Evolutionary conservation across 2,888 invertebrate genomes (phyloP).

Genomic region (Lycaena phlaeas): DNA sequence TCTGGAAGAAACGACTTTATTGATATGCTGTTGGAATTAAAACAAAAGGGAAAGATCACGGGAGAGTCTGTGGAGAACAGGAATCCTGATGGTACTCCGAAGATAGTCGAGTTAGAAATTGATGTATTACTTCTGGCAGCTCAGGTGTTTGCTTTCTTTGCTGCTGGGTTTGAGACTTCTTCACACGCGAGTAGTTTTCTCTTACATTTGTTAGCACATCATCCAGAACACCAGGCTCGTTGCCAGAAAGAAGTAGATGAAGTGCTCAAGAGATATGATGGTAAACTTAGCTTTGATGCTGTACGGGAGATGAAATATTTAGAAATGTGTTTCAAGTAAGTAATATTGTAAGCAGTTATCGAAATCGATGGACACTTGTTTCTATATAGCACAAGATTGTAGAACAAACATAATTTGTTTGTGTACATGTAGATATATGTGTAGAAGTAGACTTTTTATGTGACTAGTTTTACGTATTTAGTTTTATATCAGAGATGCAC

Average conservation of each 20-base stretch:
- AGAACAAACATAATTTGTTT: no score
- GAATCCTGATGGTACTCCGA: slow-evolving; percentile 14
- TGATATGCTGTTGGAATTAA: slow-evolving; percentile 17
- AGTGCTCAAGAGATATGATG: slow-evolving; percentile 20
- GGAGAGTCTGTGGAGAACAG: slow-evolving; percentile 18
- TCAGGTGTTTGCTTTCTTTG: slow-evolving; percentile 33
- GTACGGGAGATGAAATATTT: slow-evolving; percentile 25
- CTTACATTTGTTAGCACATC: slow-evolving; percentile 21
- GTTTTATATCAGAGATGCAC: no score
- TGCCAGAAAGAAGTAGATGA: slow-evolving; percentile 23
- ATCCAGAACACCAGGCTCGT: slow-evolving; percentile 20
- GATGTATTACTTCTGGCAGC: slow-evolving; percentile 17
- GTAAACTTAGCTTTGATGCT: slow-evolving; percentile 24
- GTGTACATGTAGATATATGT: no score
- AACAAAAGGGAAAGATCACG: slow-evolving; percentile 15
- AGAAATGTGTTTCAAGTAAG: slow-evolving; percentile 19
- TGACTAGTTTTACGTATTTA: no score
- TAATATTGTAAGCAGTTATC: no score
- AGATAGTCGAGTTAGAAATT: slow-evolving; percentile 14
- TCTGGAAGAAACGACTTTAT: slow-evolving; percentile 19
- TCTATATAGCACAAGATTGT: no score
- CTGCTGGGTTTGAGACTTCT: slow-evolving; percentile 40
- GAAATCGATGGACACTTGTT: no score
- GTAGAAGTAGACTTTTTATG: no score
- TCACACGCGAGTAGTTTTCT: slow-evolving; percentile 23